A percentile compares a stretch with the other conserved stretches of the same genome.
Conservation (phyloP, 2,797 vertebrate species). For the Menidia menidia region DNA sequence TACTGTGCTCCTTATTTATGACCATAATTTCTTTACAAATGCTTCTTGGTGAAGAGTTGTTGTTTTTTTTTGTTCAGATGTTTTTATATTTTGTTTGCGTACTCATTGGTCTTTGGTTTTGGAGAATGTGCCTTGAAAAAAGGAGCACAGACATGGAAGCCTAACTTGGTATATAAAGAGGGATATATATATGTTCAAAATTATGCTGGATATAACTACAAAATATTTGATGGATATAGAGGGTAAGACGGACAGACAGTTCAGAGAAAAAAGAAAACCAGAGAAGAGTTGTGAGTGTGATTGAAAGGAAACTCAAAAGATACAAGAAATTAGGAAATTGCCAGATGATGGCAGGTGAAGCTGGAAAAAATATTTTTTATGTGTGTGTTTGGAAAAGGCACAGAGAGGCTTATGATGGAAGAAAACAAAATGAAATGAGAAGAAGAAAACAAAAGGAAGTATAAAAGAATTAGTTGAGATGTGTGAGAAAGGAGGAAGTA, state of each 20-base stretch:
- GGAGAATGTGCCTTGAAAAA: constrained; percentile 1
- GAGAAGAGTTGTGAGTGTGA: constrained; percentile 12
- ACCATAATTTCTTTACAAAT: constrained; percentile 16
- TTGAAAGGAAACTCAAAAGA: constrained; percentile 22
- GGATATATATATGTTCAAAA: constrained; percentile 21
- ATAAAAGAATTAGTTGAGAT: constrained; percentile 44
- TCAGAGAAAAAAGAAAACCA: constrained; percentile 18
- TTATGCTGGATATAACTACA: constrained; percentile 25
- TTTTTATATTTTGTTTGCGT: constrained; percentile 3
- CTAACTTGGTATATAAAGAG: constrained; percentile 10
- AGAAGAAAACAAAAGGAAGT: constrained; percentile 7
- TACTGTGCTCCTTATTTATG: constrained; percentile 43
- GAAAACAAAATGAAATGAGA: constrained; percentile 31
- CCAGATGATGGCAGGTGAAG: constrained; percentile 33
- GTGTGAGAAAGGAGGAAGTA: constrained; percentile 28
- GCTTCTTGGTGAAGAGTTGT: constrained; percentile 34
- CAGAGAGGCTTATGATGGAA: constrained; percentile 38
- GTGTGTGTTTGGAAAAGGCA: constrained; percentile 15
- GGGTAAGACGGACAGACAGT: constrained; percentile 26
- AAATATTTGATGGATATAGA: constrained; percentile 14
- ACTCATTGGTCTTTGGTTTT: constrained; percentile 5
- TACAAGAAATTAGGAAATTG: constrained; percentile 16
- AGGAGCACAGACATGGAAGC: background rate
- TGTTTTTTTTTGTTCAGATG: background rate
- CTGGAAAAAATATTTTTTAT: background rate